Percentiles rank a stretch among this genome's conserved stretches.
These are phyloP conservation scores for Drosophila persimilis DNA, from an alignment of 1,140 invertebrate species.

Conservation along the genomic window DNA sequence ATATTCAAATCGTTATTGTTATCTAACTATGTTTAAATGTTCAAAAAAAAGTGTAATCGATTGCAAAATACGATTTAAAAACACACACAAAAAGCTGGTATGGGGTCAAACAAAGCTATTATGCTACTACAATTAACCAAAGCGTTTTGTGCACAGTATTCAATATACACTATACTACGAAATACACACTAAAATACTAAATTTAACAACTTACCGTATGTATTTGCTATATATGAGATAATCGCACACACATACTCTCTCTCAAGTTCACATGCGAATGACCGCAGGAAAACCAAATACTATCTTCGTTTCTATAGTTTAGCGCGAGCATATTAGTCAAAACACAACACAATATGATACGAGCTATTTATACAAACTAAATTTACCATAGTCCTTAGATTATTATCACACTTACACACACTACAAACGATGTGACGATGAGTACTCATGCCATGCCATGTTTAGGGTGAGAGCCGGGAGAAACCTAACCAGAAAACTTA, in stretches of 20 bases:
- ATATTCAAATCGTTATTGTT: slow-evolving; percentile 51
- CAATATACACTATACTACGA: slow-evolving; percentile 13
- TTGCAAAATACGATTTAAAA: slow-evolving; percentile 8
- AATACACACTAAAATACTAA: slow-evolving; percentile 11
- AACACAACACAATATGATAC: slow-evolving; percentile 30
- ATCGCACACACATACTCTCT: slow-evolving; percentile 74
- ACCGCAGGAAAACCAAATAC: slow-evolving; percentile 25
- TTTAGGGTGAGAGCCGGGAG: slow-evolving; percentile 56
- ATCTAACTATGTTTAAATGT: slow-evolving; percentile 54
- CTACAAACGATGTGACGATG: slow-evolving; percentile 30
- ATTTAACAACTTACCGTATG: slow-evolving; percentile 44
- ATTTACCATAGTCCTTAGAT: slow-evolving; percentile 38
- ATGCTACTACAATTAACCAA: slow-evolving; percentile 49
- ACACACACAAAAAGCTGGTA: slow-evolving; percentile 77
- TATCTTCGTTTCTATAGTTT: slow-evolving; percentile 48
- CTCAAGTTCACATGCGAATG: slow-evolving; percentile 43
- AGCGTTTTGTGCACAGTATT: slow-evolving; percentile 78
- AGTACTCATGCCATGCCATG: slow-evolving; percentile 61
- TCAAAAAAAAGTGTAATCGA: slow-evolving; percentile 21
- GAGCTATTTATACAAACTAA: slow-evolving; percentile 21
- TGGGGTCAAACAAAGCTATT: slow-evolving; percentile 82
- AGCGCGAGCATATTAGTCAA: slow-evolving; percentile 79
- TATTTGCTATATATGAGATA: slow-evolving; percentile 44
- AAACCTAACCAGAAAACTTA: slow-evolving; percentile 41
- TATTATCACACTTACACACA: slow-evolving; percentile 50